Conservation (phyloP, 2,888 invertebrate genomes). For the Habroteleia sp. region DNA sequence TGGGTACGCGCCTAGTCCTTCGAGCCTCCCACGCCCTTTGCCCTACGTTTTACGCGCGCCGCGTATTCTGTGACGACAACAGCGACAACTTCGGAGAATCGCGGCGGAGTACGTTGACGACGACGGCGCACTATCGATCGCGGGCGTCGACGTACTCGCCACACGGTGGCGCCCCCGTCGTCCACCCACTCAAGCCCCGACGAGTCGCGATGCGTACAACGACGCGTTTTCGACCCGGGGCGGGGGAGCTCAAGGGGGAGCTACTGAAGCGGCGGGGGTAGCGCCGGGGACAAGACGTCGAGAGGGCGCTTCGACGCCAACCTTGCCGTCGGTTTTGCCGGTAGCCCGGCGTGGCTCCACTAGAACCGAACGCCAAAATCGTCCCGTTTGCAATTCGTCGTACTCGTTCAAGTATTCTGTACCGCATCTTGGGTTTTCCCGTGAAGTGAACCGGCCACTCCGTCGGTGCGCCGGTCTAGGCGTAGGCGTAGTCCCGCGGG, state of each 20-base stretch:
- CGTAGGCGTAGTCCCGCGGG: slow-evolving; percentile 5
- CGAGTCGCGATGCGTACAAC: slow-evolving; percentile 58
- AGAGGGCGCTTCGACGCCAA: slow-evolving; percentile 68
- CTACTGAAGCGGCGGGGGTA: slow-evolving; percentile 45
- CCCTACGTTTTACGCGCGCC: slow-evolving; percentile 66
- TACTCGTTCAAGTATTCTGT: too few relatives aligned
- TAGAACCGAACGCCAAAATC: slow-evolving; percentile 24
- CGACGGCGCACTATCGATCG: slow-evolving; percentile 76
- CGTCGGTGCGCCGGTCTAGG: too few relatives aligned
- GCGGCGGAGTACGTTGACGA: slow-evolving; percentile 42
- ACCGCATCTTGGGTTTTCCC: too few relatives aligned
- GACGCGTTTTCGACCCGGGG: slow-evolving; percentile 44
- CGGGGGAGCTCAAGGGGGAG: slow-evolving; percentile 57
- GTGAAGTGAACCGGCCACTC: too few relatives aligned
- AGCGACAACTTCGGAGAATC: slow-evolving; percentile 8
- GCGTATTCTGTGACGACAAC: slow-evolving; percentile 64
- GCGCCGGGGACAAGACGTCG: slow-evolving; percentile 66
- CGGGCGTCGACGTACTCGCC: slow-evolving; percentile 76
- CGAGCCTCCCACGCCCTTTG: slow-evolving; percentile 47
- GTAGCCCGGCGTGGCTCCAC: slow-evolving; percentile 71
- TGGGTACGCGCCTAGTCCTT: slow-evolving; percentile 20
- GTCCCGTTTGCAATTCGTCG: not conserved
- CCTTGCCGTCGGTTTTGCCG: slow-evolving; percentile 73
- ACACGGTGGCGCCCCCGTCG: slow-evolving; percentile 78
- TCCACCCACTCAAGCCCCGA: slow-evolving; percentile 52